Evolutionary conservation across 2,888 invertebrate genomes (phyloP), one percentile per base, ranked within the genome.

Genomic region (Crematogaster levior): DNA sequence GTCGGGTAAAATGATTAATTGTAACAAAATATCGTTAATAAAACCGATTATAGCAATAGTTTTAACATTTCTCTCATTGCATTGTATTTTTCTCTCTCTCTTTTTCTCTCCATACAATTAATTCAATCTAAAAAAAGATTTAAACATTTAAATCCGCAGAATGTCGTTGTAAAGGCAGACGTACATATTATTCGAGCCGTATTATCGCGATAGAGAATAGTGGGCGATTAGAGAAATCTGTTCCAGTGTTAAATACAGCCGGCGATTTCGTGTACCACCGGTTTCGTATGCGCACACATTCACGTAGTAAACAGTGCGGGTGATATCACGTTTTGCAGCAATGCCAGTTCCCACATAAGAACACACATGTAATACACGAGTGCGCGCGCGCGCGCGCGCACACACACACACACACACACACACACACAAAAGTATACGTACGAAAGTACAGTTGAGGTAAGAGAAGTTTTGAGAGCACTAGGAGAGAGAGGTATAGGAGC

Each of bases 401-500:
- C 7, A 34, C 60, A 34, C 43, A 37, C 53, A 15, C 34, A 56
- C 60, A 37, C 53, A 63, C 63, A 37, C 18, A 37, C 34, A 27
- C 61, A 9, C 53, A 27, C 43, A 34, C 48, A 51, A 53, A 43
- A 63, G 30, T 30, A 30, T 34, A 48, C 72, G 46, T 48, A 79
- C 61, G 83, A 68, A 72, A 82, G 85, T 83, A 81, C 73, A 65
- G 66, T 66, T 63, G 75, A 84, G 81, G 82, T 85, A 82, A 88
- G 86, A 84, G 85, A 88, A 91, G 87, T 91, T 91, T 90, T 86
- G 88, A 88, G 89, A 89, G 90, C 86, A 80, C 86, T 85, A 81
- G 40, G 65, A 53, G 75, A 77, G 77, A 77, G 40, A 77, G 85
- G 79, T 84, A 91, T 87, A 88, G 89, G 84, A 87, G 90, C 89